Percentiles rank a stretch among this genome's conserved stretches.
These are phyloP conservation scores for Nomada flava DNA, from an alignment of 2,888 invertebrate genomes.

Conservation along the genomic window DNA sequence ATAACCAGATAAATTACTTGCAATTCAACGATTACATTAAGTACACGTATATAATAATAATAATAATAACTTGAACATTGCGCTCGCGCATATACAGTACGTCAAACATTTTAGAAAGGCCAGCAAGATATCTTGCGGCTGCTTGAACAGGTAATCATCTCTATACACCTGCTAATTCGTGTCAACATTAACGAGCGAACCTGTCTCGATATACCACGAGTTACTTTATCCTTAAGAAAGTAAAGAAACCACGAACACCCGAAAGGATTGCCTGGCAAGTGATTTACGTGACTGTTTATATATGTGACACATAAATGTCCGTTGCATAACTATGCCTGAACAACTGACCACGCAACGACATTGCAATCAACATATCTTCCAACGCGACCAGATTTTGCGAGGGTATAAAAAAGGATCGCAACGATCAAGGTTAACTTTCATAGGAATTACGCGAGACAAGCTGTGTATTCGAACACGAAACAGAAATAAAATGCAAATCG, in stretches of 20 bases:
- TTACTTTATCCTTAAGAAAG: conserved; percentile 6
- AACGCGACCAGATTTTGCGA: neutral
- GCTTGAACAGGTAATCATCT: neutral
- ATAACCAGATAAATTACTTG: neutral
- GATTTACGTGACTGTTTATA: conserved; percentile 13
- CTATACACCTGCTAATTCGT: neutral
- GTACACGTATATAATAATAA: too few relatives aligned
- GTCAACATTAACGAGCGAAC: conserved; percentile 5
- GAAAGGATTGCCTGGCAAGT: conserved; percentile 10
- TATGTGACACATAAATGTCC: neutral
- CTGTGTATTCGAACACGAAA: neutral
- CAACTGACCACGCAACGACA: neutral
- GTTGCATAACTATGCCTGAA: conserved; percentile 3
- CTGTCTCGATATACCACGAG: neutral
- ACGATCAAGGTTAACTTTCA: neutral
- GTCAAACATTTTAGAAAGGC: conserved; percentile 3
- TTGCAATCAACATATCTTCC: neutral
- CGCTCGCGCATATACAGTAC: too few relatives aligned
- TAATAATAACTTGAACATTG: too few relatives aligned
- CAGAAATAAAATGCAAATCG: conserved; percentile 1
- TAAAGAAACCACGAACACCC: neutral
- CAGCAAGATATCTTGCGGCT: neutral
- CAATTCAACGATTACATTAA: neutral
- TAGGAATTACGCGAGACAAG: neutral
- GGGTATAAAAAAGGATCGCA: neutral